Evolutionary conservation across 2,888 invertebrate species (phyloP), one percentile per base, ranked within the genome.

Genomic region (Troilus luridus): DNA sequence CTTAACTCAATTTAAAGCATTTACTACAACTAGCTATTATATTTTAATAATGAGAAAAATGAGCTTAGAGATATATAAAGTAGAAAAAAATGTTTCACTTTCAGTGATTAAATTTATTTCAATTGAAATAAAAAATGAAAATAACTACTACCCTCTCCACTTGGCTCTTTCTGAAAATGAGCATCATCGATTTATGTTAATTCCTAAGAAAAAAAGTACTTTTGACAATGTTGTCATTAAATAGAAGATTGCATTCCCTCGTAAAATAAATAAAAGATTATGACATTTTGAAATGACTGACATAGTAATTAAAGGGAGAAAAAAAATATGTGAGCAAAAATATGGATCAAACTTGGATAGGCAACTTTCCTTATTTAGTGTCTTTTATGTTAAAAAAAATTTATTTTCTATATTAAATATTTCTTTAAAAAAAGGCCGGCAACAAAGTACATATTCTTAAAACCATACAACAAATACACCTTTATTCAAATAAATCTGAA

Each of bases 381-480:
- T 59, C 11, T 62, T 60, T 27, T 60, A 88, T 41, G 41, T 85
- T 24, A 77, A 77, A 77, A 85, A 85, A 85, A 85, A 56, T 85
- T 85, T 85, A 85, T 85, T 85, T 85, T 85, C 85, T 85, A 85
- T 85, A 56, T 85, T 85, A 85, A 85, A 85, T 85, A 85, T 85
- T 85, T 56, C 85, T 85, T 85, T 85, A 85, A 85, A 72, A n/a
- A 85, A 85, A 85, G 85, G 85, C 85, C 85, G 85, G 85, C 85
- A 85, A 85, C 85, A 85, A 85, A 85, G 85, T 85, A 85, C 85
- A 85, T 85, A 85, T 85, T 58, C 54, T 90, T 77, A 90, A 90
- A 90, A 90, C 77, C 90, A 90, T 90, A 90, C 90, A 90, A 90
- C 90, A 90, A 90, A 90, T 90, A 90, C 90, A 90, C 90, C 90